Conservation (phyloP, 2,113 vertebrate genomes). For the Pomatorhinus ruficollis region DNA sequence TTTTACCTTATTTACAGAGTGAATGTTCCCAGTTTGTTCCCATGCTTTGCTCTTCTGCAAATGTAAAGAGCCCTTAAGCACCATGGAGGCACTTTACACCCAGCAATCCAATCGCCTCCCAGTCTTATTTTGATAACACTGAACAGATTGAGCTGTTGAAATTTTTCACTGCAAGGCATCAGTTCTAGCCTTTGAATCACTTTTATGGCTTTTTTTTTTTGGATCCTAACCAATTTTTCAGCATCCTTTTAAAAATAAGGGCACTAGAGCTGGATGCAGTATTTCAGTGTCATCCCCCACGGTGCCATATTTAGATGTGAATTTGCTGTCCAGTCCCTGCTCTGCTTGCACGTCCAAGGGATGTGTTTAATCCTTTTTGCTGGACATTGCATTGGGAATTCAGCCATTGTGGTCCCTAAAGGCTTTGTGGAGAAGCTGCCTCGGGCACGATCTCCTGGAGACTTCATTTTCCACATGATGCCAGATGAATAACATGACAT, state of each 20-base stretch:
- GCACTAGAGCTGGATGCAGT: not conserved
- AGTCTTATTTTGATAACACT: not conserved
- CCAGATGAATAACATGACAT: not conserved
- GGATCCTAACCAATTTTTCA: conserved; percentile 16
- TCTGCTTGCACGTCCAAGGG: not conserved
- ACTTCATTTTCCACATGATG: not conserved
- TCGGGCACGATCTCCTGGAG: not conserved
- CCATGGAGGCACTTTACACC: not conserved
- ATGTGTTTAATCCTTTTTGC: not conserved
- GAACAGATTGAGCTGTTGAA: conserved; percentile 16
- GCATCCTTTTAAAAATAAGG: not conserved
- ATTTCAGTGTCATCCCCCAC: not conserved
- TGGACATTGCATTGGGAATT: not conserved
- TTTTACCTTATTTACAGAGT: not conserved
- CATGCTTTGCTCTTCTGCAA: not conserved
- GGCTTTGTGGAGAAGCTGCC: not conserved
- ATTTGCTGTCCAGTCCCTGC: not conserved
- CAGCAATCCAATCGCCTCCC: not conserved
- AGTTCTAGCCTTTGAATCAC: conserved; percentile 21
- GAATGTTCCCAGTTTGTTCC: not conserved
- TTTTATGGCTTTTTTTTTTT: not conserved
- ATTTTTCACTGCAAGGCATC: conserved; percentile 3
- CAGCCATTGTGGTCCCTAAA: not conserved
- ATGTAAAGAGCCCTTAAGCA: not conserved
- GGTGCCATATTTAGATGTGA: not conserved